Evolutionary conservation across 2,113 vertebrate species (phyloP).

Genomic region (Dasyornis broadbenti): DNA sequence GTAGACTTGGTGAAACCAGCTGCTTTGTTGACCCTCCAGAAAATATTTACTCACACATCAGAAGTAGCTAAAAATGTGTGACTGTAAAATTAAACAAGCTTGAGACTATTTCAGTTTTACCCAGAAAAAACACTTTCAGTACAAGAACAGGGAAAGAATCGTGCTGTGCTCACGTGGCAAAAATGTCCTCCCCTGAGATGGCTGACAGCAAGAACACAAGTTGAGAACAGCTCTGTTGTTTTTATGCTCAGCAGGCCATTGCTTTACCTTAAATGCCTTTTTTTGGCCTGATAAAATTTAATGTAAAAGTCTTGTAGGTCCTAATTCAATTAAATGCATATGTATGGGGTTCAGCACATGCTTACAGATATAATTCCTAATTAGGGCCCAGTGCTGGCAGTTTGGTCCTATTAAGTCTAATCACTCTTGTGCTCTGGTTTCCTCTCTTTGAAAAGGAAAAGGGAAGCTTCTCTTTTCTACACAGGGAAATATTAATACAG

Average conservation of each 20-base stretch:
- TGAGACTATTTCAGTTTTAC: not conserved
- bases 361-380: not conserved
- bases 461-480: not conserved
- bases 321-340: not conserved
- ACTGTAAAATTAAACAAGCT: not conserved
- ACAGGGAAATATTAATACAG: not conserved
- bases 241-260: not conserved
- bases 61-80: not conserved
- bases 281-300: not conserved
- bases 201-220: not conserved
- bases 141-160: not conserved
- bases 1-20: not conserved
- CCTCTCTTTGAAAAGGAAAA: not conserved
- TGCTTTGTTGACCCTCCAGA: not conserved
- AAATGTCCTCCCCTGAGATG: not conserved
- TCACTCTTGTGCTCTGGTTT: not conserved
- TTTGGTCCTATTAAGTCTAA: not conserved
- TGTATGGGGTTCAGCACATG: not conserved
- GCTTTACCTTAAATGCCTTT: not conserved
- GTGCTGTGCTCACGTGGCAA: fast-evolving
- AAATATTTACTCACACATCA: not conserved
- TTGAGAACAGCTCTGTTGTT: not conserved
- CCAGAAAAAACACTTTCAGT: not conserved
- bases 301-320: not conserved
- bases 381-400: not conserved